phyloP scores from a whole-genome alignment of 2,797 vertebrate species.

The Avahi laniger region DNA sequence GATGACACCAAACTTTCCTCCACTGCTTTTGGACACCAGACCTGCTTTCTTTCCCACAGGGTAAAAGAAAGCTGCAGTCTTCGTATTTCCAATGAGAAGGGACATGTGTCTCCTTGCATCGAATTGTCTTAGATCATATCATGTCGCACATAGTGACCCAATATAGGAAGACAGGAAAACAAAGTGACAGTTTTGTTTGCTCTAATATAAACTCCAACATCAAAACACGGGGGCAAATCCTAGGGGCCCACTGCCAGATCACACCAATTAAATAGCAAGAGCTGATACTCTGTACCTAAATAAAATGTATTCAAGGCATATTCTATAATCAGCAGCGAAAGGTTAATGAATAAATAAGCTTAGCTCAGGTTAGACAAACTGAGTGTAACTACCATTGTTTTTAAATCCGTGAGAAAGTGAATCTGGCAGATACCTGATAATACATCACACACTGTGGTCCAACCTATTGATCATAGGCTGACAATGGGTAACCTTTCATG shows the following conservation, averaged over 20 bases:
- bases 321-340: slow-evolving; percentile 17
- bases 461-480: slow-evolving; percentile 41
- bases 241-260: not conserved
- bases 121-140: slow-evolving; percentile 84
- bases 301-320: not conserved
- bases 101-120: slow-evolving; percentile 89
- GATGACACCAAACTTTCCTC: slow-evolving; percentile 78
- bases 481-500: slow-evolving; percentile 60
- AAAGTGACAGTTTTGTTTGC: slow-evolving; percentile 81
- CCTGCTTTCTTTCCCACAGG: slow-evolving; percentile 84
- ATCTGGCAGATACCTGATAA: slow-evolving; percentile 66
- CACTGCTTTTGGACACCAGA: slow-evolving; percentile 84
- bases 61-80: slow-evolving; percentile 82
- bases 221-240: slow-evolving; percentile 34
- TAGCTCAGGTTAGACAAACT: slow-evolving; percentile 65
- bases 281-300: not conserved
- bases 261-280: not conserved
- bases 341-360: slow-evolving; percentile 20
- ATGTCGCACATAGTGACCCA: slow-evolving; percentile 82
- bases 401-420: slow-evolving; percentile 50
- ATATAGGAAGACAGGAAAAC: slow-evolving; percentile 82
- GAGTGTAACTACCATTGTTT: slow-evolving; percentile 62
- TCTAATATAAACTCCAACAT: slow-evolving; percentile 47
- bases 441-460: slow-evolving; percentile 61
- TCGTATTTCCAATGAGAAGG: slow-evolving; percentile 86